These are phyloP conservation scores for Zhuqinia jingwanae DNA, from an alignment of 2,888 invertebrate genomes.

Conservation along the genomic window DNA sequence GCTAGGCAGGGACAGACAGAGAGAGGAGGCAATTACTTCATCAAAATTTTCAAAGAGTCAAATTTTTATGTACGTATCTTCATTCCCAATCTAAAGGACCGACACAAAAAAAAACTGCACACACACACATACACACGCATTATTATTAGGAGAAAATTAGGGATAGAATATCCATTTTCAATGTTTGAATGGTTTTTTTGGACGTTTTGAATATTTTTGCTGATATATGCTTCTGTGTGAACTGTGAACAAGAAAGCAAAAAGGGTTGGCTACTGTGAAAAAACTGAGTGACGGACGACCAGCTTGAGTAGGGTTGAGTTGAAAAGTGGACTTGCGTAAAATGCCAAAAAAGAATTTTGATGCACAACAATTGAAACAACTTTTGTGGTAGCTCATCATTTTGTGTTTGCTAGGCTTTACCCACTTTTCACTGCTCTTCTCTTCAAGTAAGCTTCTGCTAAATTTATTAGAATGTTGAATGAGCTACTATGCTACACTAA, in stretches of 20 bases:
- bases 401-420: constrained; percentile 10
- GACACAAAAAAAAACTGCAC: not conserved
- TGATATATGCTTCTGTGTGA: constrained; percentile 3
- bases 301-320: not conserved
- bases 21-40: constrained; percentile 63
- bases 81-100: constrained; percentile 42
- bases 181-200: too few relatives aligned
- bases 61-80: constrained; percentile 38
- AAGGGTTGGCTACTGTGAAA: not conserved
- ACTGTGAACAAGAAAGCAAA: constrained; percentile 22
- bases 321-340: constrained; percentile 14
- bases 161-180: constrained; percentile 29
- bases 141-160: constrained; percentile 3
- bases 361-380: not conserved
- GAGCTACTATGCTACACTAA: not conserved
- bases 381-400: constrained; percentile 8
- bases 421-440: constrained; percentile 21
- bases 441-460: too few relatives aligned
- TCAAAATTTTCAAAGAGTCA: constrained; percentile 40
- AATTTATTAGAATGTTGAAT: too few relatives aligned
- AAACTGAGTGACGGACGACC: too few relatives aligned
- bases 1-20: too few relatives aligned
- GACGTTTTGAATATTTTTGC: too few relatives aligned
- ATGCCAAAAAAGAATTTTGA: constrained; percentile 35
- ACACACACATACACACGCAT: not conserved